These are phyloP conservation scores for Gephyroberyx darwinii DNA, from an alignment of 2,797 vertebrate species.

Conservation along the genomic window DNA sequence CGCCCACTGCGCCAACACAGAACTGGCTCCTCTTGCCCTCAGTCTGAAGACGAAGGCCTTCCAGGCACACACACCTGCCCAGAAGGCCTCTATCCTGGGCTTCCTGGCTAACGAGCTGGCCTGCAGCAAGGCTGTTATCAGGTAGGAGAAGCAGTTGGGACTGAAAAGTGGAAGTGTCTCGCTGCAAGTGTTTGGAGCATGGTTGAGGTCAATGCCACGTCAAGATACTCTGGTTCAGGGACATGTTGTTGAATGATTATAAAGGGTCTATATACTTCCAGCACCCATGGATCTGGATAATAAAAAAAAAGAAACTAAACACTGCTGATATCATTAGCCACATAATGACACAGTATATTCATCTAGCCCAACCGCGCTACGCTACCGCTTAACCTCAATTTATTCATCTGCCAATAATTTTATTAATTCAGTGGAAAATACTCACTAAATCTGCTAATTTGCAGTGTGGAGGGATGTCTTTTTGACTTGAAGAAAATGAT, in stretches of 20 bases:
- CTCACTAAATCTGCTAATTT: constrained; percentile 62
- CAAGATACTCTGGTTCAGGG: constrained; percentile 1
- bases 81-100: constrained; percentile 93
- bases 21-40: constrained; percentile 83
- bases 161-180: not conserved
- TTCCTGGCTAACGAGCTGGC: constrained; percentile 96
- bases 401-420: constrained; percentile 50
- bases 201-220: not conserved
- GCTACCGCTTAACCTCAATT: constrained; percentile 34
- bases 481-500: constrained; percentile 55
- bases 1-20: constrained; percentile 91
- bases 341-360: constrained; percentile 1
- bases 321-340: not conserved
- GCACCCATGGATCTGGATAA: constrained; percentile 13
- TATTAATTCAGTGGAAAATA: constrained; percentile 55
- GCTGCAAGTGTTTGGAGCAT: not conserved
- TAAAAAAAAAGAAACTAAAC: constrained; percentile 19
- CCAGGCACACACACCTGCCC: constrained; percentile 93
- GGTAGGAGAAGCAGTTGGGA: constrained; percentile 78
- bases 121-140: constrained; percentile 95
- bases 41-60: constrained; percentile 98
- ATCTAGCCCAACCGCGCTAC: constrained; percentile 6
- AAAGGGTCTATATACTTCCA: not conserved
- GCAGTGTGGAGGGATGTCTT: constrained; percentile 22
- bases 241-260: constrained; percentile 1